Base-by-base conservation (phyloP, 2,888 invertebrate genomes). In the Gryllus longicercus region DNA sequence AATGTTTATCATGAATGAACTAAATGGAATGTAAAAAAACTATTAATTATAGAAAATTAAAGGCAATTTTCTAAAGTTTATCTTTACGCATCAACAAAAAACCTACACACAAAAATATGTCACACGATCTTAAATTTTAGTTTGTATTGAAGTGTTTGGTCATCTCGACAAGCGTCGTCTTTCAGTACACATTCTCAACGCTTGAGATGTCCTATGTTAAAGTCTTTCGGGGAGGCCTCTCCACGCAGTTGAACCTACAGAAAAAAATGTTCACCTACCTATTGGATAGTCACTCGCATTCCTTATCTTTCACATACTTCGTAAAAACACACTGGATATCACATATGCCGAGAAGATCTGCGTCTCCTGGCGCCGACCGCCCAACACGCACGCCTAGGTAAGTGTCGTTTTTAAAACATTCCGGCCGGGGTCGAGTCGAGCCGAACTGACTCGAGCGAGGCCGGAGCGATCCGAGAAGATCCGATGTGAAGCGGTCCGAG, bases 251-350 rank as follows among this genome's bases (percentile, higher is more conserved):
- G 38, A 63, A 63, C n/a, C 63, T 63, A 63, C 63, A 63, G n/a
- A 63, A 63, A 63, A 63, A 63, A 63, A 63, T 63, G 63, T 63
- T 63, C 63, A 63, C 63, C 63, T 63, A 63, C 63, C 63, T 63
- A 63, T 63, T 63, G 63, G 63, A 63, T 63, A 63, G 63, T 63
- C 63, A 63, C 63, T 63, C 63, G 63, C 63, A 63, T 63, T 63
- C 63, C 63, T 14, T 63, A 63, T 63, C n/a, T 63, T 63, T n/a
- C 63, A 63, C 63, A 63, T 18, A 63, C 63, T 63, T 63, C 63
- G 63, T 63, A 63, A 63, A 63, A 63, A 63, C 63, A 63, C 63
- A 63, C 63, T n/a, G 63, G 63, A 63, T 63, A 63, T 63, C 63
- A 63, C 63, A 63, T 63, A 63, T 63, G 63, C 63, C n/a, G 63